Evolutionary conservation across 1,140 invertebrate species (phyloP).

Genomic region (Cheumatopsyche charites): DNA sequence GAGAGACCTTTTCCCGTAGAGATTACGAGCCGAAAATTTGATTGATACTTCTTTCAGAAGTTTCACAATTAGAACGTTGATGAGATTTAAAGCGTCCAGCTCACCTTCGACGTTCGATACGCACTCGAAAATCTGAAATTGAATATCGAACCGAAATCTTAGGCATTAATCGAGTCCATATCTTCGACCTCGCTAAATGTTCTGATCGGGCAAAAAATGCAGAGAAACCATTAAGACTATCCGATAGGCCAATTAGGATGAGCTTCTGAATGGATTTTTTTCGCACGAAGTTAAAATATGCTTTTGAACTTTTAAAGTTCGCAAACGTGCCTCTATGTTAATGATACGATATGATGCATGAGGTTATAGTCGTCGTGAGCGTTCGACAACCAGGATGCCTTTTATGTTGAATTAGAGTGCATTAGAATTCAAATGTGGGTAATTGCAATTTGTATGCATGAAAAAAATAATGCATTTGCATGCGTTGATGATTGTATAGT

Average conservation of each 20-base stretch:
- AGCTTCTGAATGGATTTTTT: too few relatives aligned
- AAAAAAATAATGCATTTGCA: too few relatives aligned
- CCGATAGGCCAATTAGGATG: too few relatives aligned
- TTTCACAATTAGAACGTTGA: conserved; percentile 13
- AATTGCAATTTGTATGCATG: too few relatives aligned
- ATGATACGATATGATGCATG: background rate
- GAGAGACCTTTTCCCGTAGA: too few relatives aligned
- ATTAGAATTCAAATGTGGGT: too few relatives aligned
- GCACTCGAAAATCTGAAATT: background rate
- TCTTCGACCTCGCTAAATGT: background rate
- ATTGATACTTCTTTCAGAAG: conserved; percentile 13
- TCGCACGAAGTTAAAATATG: too few relatives aligned
- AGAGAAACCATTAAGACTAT: too few relatives aligned
- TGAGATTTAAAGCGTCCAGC: conserved; percentile 13
- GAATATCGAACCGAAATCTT: background rate
- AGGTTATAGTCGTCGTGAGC: background rate
- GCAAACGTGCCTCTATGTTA: background rate
- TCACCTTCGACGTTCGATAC: conserved; percentile 12
- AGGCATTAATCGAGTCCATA: background rate
- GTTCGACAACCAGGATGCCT: background rate
- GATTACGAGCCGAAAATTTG: conserved; percentile 5
- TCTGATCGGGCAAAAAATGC: too few relatives aligned
- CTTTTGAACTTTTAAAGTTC: background rate
- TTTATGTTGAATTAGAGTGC: too few relatives aligned
- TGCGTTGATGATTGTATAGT: too few relatives aligned